A percentile compares a stretch with the other conserved stretches of the same genome.
Conservation (phyloP, 2,888 invertebrate species). For the Lypha dubia region DNA sequence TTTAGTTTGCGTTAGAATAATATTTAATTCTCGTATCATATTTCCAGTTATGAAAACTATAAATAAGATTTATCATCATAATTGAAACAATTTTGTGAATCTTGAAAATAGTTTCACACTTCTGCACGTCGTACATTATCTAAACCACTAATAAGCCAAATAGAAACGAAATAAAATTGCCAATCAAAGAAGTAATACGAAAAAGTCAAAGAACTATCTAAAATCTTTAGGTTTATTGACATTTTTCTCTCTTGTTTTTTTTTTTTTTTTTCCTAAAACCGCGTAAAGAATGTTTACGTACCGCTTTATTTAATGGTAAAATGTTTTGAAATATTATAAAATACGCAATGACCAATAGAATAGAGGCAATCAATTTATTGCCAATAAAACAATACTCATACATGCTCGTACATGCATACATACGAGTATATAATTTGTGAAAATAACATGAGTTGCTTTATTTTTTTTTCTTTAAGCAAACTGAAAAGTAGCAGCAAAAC, state of each 20-base stretch:
- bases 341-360: conserved; percentile 42
- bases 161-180: conserved; percentile 9
- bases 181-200: conserved; percentile 27
- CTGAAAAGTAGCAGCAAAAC: conserved; percentile 22
- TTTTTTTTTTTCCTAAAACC: conserved; percentile 45
- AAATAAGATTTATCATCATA: too few species aligned
- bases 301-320: neutral
- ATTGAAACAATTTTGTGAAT: neutral
- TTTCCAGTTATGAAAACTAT: too few species aligned
- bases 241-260: too few species aligned
- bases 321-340: conserved; percentile 28
- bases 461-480: neutral
- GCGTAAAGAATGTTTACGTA: conserved; percentile 16
- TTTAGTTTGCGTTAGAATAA: too few species aligned
- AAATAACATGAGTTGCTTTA: conserved; percentile 31
- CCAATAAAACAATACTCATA: conserved; percentile 46
- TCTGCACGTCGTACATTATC: neutral
- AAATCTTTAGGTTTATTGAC: conserved; percentile 62
- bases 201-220: conserved; percentile 63
- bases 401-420: neutral
- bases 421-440: conserved; percentile 3
- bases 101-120: neutral
- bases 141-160: conserved; percentile 23
- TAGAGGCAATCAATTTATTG: conserved; percentile 61
- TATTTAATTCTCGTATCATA: too few species aligned